Conservation (phyloP, 2,113 vertebrate genomes). For the Heloderma charlesbogerti region DNA sequence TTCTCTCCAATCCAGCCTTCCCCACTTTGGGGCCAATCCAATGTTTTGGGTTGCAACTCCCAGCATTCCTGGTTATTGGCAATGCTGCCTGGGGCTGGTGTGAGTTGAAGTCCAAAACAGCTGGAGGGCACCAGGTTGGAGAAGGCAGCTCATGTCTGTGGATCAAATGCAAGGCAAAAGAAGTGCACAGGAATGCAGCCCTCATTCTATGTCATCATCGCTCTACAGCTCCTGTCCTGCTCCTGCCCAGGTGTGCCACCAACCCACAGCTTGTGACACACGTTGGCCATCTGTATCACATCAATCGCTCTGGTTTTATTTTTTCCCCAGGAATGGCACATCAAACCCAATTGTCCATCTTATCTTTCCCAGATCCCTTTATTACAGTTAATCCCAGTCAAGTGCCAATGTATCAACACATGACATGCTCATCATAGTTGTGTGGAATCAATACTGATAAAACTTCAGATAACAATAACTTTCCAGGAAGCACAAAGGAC, state of each 20-base stretch:
- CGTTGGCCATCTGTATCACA: not conserved
- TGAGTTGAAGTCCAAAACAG: no score
- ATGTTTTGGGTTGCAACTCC: not conserved
- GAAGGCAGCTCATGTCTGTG: not conserved
- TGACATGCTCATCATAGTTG: not conserved
- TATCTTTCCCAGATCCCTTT: not conserved
- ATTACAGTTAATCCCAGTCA: not conserved
- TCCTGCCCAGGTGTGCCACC: not conserved
- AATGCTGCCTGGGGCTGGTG: no score
- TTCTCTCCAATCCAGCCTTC: no score
- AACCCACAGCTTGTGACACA: no score
- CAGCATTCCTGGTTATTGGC: not conserved
- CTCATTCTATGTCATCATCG: not conserved
- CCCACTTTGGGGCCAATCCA: no score
- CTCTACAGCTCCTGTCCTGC: not conserved
- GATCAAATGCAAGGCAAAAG: not conserved
- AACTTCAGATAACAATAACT: slow-evolving; percentile 13
- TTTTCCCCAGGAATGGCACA: not conserved
- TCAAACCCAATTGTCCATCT: not conserved
- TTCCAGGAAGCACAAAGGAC: not conserved
- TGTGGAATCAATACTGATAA: slow-evolving; percentile 9
- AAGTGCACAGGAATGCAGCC: not conserved
- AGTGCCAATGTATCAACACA: not conserved
- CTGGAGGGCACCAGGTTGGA: no score
- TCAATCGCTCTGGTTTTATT: not conserved